Evolutionary conservation across 2,888 invertebrate genomes (phyloP), one percentile per base, ranked within the genome.

Genomic region (Pristionchus arcanus): DNA sequence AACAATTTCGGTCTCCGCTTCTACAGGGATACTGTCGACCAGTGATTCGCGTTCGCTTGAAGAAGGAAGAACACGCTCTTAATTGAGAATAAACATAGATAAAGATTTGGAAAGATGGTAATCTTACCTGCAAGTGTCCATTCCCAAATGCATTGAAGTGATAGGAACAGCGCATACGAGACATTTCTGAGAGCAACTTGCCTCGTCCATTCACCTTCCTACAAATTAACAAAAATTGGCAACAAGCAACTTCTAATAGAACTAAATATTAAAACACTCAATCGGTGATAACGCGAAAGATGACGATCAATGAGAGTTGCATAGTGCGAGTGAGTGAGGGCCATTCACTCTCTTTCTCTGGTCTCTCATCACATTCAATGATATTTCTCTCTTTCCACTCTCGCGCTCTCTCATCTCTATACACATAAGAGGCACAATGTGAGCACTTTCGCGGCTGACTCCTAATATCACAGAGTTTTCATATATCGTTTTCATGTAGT

Each of bases 111-210:
- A 19, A 7, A 21, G 25, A 15, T 42, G 13, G 19, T 21, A 42
- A 53, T 49, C 3, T 53, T 42, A 81, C 81, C 81, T 81, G 81
- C 81, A 81, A 53, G 49, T 28, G 15, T 81, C 81, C 49, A 81
- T 81, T n/a, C 81, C 81, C 13, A 81, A 53, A 28, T 81, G 81
- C 13, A 53, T 28, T 0, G 81, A 49, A 0, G 81, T 49, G 16
- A 81, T 81, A 1, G 81, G 81, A 11, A 81, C 49, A 49, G n/a
- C 13, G 34, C 81, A 81, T 15, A 81, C 81, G 49, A 81, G 81
- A 81, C 81, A 81, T 77, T 37, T 21, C 7, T 13, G 74, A 77
- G 34, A 77, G 25, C 42, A 5, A 42, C 74, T 31, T 25, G 34
- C 25, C 21, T 77, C 74, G 25, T 25, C 42, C 68, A 68, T 13